Percentiles rank a stretch among this genome's conserved stretches.
Conservation (phyloP, 2,797 vertebrate species). For the Semotilus atromaculatus region DNA sequence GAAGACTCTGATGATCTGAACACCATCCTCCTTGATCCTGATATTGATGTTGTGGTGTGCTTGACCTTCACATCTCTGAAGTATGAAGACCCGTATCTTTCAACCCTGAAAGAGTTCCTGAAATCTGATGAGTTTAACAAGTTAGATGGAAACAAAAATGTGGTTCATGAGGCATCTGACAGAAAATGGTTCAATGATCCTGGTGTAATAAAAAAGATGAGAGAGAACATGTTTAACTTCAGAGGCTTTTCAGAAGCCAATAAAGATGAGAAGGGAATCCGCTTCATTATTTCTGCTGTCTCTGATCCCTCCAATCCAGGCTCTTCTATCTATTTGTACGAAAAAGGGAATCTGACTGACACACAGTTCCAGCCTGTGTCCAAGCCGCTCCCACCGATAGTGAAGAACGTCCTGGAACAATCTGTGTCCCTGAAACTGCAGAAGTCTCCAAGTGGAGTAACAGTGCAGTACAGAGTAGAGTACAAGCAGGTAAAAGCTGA, state of each 20-base stretch:
- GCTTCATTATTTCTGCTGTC: slow-evolving; percentile 22
- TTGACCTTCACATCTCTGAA: too few relatives aligned
- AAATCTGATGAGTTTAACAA: not conserved
- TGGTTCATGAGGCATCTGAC: not conserved
- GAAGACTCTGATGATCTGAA: not conserved
- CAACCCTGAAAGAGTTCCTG: not conserved
- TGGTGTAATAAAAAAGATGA: not conserved
- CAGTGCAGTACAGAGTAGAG: slow-evolving; percentile 28
- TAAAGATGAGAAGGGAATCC: not conserved
- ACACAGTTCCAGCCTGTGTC: slow-evolving; percentile 14
- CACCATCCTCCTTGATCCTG: too few relatives aligned
- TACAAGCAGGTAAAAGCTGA: not conserved
- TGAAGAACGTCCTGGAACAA: not conserved
- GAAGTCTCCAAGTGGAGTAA: slow-evolving; percentile 21
- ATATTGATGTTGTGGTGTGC: too few relatives aligned
- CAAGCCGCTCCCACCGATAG: slow-evolving; percentile 19
- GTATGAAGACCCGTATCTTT: too few relatives aligned
- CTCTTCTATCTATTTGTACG: slow-evolving; percentile 22
- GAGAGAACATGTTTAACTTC: slow-evolving; percentile 22
- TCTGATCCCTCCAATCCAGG: slow-evolving; percentile 22
- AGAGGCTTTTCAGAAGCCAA: slow-evolving; percentile 13
- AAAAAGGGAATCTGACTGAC: not conserved
- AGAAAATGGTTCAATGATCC: slow-evolving; percentile 2
- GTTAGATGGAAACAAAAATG: not conserved
- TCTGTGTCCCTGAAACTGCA: slow-evolving; percentile 19